Evolutionary conservation across 2,888 invertebrate species (phyloP).

Genomic region (Augiades crinisus): DNA sequence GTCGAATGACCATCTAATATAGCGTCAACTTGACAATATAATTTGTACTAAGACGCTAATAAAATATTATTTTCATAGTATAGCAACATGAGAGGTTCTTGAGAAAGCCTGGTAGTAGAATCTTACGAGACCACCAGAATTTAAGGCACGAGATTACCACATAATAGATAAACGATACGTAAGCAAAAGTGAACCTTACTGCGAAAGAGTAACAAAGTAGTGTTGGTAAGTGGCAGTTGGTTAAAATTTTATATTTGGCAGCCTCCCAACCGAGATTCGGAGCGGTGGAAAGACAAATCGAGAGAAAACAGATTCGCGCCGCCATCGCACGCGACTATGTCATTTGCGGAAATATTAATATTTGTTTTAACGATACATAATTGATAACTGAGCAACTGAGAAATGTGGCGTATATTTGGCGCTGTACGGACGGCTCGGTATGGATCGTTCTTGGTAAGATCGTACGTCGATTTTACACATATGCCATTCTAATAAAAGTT

Average conservation of each 20-base stretch:
- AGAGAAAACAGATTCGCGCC: slow-evolving; percentile 75
- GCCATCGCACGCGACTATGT: slow-evolving; percentile 55
- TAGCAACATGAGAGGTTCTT: slow-evolving; percentile 60
- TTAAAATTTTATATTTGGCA: slow-evolving; percentile 71
- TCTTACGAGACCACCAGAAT: slow-evolving; percentile 58
- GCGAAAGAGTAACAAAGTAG: slow-evolving; percentile 28
- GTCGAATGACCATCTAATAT: too few relatives aligned
- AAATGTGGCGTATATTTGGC: too few relatives aligned
- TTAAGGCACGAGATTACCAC: slow-evolving; percentile 60
- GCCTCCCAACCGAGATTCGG: slow-evolving; percentile 70
- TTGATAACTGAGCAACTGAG: too few relatives aligned
- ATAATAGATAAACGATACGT: slow-evolving; percentile 13
- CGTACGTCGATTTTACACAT: too few relatives aligned
- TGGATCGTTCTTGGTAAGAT: too few relatives aligned
- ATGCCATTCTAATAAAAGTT: too few relatives aligned
- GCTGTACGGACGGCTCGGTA: too few relatives aligned
- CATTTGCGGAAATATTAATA: slow-evolving; percentile 50
- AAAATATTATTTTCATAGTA: too few relatives aligned
- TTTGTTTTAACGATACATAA: slow-evolving; percentile 30
- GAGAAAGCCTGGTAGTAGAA: too few relatives aligned
- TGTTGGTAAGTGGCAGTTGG: slow-evolving; percentile 36
- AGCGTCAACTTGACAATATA: too few relatives aligned
- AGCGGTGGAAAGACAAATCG: slow-evolving; percentile 76
- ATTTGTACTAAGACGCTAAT: too few relatives aligned
- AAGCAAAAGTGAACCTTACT: slow-evolving; percentile 39